Percentiles rank a stretch among this genome's conserved stretches.
Evolutionary conservation across 1,140 invertebrate genomes (phyloP).

Genomic region (Aphis craccivora): DNA sequence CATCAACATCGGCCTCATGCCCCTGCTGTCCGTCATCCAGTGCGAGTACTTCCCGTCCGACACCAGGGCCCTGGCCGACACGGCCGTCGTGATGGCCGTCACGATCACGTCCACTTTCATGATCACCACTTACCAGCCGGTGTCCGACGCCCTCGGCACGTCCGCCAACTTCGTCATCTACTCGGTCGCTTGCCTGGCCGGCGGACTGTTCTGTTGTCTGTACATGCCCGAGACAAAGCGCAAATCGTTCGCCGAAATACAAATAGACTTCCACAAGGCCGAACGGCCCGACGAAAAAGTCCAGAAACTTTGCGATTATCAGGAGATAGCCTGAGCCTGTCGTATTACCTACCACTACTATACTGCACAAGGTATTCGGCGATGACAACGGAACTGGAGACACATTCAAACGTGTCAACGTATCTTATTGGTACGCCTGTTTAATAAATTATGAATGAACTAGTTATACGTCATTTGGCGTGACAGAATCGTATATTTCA

Average conservation of each 20-base stretch:
- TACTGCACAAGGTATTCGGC: background rate
- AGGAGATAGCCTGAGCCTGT: background rate
- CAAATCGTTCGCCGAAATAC: conserved; percentile 79
- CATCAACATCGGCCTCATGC: conserved; percentile 58
- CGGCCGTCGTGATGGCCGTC: conserved; percentile 59
- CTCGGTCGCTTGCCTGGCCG: conserved; percentile 71
- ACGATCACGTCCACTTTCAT: conserved; percentile 68
- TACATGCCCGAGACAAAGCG: conserved; percentile 85
- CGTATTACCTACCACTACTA: background rate
- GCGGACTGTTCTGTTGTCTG: conserved; percentile 69
- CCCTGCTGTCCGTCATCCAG: conserved; percentile 59
- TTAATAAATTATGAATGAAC: background rate
- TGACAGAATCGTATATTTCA: background rate
- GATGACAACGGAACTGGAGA: background rate
- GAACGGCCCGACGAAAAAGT: background rate
- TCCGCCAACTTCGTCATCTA: conserved; percentile 84
- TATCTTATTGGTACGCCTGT: background rate
- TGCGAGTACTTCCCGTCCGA: conserved; percentile 60
- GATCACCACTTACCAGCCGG: conserved; percentile 75
- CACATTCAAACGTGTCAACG: background rate
- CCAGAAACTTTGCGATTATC: background rate
- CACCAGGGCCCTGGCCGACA: conserved; percentile 60
- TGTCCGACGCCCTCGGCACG: conserved; percentile 71
- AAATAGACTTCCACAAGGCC: conserved; percentile 69
- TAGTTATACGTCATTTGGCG: background rate